Evolutionary conservation across 2,113 vertebrate genomes (phyloP).

Genomic region (Notothenia rossii): DNA sequence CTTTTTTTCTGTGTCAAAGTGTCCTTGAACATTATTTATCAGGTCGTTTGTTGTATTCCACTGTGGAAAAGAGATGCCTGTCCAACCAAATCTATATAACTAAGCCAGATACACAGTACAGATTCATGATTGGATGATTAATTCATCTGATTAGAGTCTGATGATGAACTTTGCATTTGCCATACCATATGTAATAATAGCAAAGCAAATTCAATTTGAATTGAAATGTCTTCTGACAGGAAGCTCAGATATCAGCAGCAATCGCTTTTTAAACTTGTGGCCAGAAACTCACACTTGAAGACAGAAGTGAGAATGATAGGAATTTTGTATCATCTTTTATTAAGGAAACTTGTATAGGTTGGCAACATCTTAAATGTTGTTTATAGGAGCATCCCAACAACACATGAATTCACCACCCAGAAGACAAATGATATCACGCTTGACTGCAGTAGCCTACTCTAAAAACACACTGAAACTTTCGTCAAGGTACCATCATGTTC

Average conservation of each 20-base stretch:
- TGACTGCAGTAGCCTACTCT: not conserved
- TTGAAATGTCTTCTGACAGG: not conserved
- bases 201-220: not conserved
- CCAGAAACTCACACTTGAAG: not conserved
- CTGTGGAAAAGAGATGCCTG: not conserved
- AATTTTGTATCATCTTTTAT: not conserved
- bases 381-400: not conserved
- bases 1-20: not conserved
- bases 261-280: too few relatives aligned
- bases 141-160: not conserved
- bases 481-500: not conserved
- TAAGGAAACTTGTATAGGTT: not conserved
- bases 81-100: not conserved
- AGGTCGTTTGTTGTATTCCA: not conserved
- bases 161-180: constrained; percentile 9
- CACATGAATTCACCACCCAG: not conserved
- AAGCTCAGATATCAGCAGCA: not conserved
- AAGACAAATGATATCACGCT: constrained; percentile 20
- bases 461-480: not conserved
- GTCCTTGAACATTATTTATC: not conserved
- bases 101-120: too few relatives aligned
- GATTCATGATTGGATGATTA: not conserved
- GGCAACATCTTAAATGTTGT: not conserved
- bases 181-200: not conserved
- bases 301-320: not conserved